These are phyloP conservation scores for Tineola bisselliella DNA, from an alignment of 2,888 invertebrate species.

Conservation along the genomic window DNA sequence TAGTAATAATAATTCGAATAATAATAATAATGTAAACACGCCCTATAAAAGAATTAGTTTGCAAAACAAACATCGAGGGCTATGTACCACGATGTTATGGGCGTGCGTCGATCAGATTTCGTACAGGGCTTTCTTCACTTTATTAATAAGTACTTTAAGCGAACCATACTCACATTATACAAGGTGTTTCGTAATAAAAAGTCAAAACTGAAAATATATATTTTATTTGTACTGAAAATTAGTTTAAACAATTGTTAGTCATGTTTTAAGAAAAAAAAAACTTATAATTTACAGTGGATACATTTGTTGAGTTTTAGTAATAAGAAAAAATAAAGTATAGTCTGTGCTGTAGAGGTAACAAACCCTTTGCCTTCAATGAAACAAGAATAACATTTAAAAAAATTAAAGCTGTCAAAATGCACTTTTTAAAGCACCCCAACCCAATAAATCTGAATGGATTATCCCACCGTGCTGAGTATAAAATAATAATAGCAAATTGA, in stretches of 20 bases:
- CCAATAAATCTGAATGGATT: constrained; percentile 50
- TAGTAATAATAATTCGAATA: not conserved
- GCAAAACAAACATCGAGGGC: not conserved
- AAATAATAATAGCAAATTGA: constrained; percentile 53
- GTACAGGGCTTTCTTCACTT: constrained; percentile 52
- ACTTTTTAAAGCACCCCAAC: constrained; percentile 36
- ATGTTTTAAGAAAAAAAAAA: too few relatives aligned
- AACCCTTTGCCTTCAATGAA: too few relatives aligned
- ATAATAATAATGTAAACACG: not conserved
- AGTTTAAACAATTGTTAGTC: too few relatives aligned
- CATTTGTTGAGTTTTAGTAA: too few relatives aligned
- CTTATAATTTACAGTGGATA: too few relatives aligned
- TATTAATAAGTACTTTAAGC: constrained; percentile 60
- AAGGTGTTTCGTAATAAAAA: constrained; percentile 21
- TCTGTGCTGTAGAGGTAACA: too few relatives aligned
- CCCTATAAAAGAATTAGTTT: not conserved
- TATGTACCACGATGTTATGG: not conserved
- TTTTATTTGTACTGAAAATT: too few relatives aligned
- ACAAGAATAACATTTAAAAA: too few relatives aligned
- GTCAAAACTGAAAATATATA: too few relatives aligned
- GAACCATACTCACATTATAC: constrained; percentile 21
- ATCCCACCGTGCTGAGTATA: constrained; percentile 32
- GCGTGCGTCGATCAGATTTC: constrained; percentile 46
- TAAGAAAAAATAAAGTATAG: too few relatives aligned
- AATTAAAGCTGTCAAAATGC: too few relatives aligned